phyloP scores from a whole-genome alignment of 2,888 invertebrate species.

The Micropterix aruncella region DNA sequence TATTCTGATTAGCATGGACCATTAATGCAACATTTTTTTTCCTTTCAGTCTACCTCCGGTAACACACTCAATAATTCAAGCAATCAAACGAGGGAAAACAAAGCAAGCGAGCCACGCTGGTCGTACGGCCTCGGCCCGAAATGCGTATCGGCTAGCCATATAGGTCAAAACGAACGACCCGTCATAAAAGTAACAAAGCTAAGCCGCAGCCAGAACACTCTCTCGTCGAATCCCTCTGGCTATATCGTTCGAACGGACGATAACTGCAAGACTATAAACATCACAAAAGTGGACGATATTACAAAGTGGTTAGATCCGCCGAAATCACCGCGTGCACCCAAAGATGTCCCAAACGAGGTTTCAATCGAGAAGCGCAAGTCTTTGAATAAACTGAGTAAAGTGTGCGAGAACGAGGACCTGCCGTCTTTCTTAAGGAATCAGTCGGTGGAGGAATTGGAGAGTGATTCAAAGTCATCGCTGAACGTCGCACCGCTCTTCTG shows the following conservation, averaged over 20 bases:
- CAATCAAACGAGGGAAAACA: slow-evolving; percentile 3
- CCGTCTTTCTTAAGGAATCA: slow-evolving; percentile 33
- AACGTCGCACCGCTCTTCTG: slow-evolving; percentile 18
- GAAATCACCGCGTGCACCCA: slow-evolving; percentile 17
- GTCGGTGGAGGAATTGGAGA: slow-evolving; percentile 29
- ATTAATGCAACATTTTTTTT: slow-evolving; percentile 3
- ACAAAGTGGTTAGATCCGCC: slow-evolving; percentile 30
- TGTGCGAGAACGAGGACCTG: slow-evolving; percentile 15
- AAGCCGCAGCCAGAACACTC: slow-evolving; percentile 20
- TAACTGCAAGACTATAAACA: slow-evolving; percentile 20
- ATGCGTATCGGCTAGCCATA: slow-evolving; percentile 32
- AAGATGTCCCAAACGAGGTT: slow-evolving; percentile 7
- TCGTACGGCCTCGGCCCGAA: slow-evolving; percentile 16
- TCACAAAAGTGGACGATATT: slow-evolving; percentile 35
- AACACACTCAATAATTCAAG: slow-evolving; percentile 7
- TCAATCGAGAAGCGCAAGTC: slow-evolving; percentile 11
- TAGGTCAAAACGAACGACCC: slow-evolving; percentile 15
- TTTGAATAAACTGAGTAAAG: slow-evolving; percentile 11
- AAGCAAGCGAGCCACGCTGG: neutral
- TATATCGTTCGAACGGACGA: slow-evolving; percentile 26
- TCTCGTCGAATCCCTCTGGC: slow-evolving; percentile 20
- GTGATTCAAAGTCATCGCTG: slow-evolving; percentile 18
- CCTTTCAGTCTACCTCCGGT: slow-evolving; percentile 11
- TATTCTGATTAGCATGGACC: too few species aligned
- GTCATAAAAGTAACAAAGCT: slow-evolving; percentile 14